Percentiles rank a stretch among this genome's conserved stretches.
These are phyloP conservation scores for Watersipora subatra DNA, from an alignment of 1,140 invertebrate species.

Conservation along the genomic window DNA sequence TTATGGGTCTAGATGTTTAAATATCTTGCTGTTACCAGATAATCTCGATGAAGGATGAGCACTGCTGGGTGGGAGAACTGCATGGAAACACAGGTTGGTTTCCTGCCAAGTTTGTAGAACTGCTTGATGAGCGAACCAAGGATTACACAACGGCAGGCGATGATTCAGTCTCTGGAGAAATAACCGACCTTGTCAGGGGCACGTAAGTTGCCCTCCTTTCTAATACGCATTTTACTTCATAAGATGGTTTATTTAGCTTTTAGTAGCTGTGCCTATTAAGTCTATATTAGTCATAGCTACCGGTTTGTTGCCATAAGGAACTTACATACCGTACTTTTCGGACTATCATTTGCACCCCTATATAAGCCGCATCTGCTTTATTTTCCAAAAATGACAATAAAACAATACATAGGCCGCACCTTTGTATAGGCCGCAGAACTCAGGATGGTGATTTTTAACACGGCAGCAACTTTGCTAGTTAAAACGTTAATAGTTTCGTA, in stretches of 20 bases:
- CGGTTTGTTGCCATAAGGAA: neutral
- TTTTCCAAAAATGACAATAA: no score
- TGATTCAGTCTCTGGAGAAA: slow-evolving; percentile 85
- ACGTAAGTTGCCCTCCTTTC: slow-evolving; percentile 42
- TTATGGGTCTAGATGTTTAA: no score
- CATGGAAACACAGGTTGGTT: slow-evolving; percentile 98
- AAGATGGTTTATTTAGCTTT: neutral
- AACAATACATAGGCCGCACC: no score
- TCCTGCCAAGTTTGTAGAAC: slow-evolving; percentile 92
- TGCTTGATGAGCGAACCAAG: slow-evolving; percentile 84
- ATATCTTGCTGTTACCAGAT: no score
- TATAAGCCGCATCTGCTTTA: no score
- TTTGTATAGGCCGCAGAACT: no score
- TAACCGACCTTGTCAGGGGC: slow-evolving; percentile 89
- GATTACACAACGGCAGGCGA: slow-evolving; percentile 90
- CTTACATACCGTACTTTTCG: no score
- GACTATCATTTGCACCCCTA: no score
- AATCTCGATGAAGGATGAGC: slow-evolving; percentile 93
- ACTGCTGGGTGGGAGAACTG: slow-evolving; percentile 97
- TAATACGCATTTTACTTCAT: neutral
- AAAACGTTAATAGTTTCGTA: no score
- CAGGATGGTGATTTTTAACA: no score
- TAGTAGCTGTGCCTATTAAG: neutral
- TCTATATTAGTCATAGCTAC: neutral
- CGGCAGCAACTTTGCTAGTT: no score